These are phyloP conservation scores for Leiothrix lutea DNA, from an alignment of 2,113 vertebrate species.

Conservation along the genomic window DNA sequence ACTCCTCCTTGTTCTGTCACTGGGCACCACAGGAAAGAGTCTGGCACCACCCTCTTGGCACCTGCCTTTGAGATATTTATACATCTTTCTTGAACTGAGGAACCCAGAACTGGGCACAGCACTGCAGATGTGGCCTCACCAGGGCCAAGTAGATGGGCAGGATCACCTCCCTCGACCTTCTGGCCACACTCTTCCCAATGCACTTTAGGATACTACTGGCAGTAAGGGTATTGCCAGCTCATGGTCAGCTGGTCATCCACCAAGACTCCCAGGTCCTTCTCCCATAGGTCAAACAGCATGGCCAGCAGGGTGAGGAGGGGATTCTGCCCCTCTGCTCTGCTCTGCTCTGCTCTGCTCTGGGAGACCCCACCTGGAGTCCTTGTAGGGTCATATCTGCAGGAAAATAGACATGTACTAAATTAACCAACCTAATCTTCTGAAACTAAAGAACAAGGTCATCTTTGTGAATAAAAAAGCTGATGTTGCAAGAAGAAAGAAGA, in stretches of 20 bases:
- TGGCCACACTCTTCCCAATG: not conserved
- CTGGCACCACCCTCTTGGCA: not conserved
- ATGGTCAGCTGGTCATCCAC: not conserved
- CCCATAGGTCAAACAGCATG: not conserved
- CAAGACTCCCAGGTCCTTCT: not conserved
- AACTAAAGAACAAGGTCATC: too few relatives aligned
- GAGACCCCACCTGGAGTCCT: not conserved
- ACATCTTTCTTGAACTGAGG: fast-evolving
- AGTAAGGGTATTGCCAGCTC: not conserved
- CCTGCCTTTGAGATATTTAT: not conserved
- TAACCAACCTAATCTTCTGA: too few relatives aligned
- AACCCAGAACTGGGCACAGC: not conserved
- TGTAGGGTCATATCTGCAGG: too few relatives aligned
- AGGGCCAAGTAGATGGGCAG: fast-evolving
- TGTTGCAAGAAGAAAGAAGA: too few relatives aligned
- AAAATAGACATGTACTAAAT: too few relatives aligned
- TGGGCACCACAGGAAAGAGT: not conserved
- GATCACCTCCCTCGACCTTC: fast-evolving
- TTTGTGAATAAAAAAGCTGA: too few relatives aligned
- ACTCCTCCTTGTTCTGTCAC: not conserved
- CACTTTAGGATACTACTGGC: not conserved
- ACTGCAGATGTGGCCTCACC: fast-evolving
- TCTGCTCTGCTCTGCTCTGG: not conserved
- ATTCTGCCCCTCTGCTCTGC: not conserved
- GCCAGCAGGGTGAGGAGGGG: not conserved